These are phyloP conservation scores for Ecliptopera silaceata DNA, from an alignment of 2,888 invertebrate genomes.

Conservation along the genomic window DNA sequence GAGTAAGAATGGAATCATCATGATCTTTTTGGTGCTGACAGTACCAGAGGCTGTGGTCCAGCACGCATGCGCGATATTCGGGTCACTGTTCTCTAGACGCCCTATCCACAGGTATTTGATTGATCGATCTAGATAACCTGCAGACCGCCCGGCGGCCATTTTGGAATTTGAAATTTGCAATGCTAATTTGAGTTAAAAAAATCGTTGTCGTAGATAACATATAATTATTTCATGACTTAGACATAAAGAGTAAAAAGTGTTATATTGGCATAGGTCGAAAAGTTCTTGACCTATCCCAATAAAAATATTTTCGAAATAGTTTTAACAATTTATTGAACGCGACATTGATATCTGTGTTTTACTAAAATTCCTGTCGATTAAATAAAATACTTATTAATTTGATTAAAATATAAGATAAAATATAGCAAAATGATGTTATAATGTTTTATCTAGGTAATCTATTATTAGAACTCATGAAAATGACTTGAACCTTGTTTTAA, in stretches of 20 bases:
- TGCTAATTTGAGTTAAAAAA: neutral
- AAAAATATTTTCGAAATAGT: neutral
- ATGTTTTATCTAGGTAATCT: too few species aligned
- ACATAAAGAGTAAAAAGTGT: too few species aligned
- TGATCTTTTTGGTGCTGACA: neutral
- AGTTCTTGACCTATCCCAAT: neutral
- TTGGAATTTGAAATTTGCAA: constrained; percentile 1
- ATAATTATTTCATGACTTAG: too few species aligned
- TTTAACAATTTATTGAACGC: too few species aligned
- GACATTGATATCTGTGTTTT: too few species aligned
- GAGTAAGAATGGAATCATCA: too few species aligned
- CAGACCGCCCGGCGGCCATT: constrained; percentile 14
- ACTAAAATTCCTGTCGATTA: too few species aligned
- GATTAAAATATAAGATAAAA: too few species aligned
- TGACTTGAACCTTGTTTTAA: too few species aligned
- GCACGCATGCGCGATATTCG: constrained; percentile 19
- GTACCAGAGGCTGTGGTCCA: constrained; percentile 17
- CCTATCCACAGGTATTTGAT: constrained; percentile 30
- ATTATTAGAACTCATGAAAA: too few species aligned
- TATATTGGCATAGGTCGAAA: neutral
- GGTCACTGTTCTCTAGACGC: constrained; percentile 27
- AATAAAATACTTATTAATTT: too few species aligned
- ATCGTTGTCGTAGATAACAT: neutral
- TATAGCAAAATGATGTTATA: too few species aligned
- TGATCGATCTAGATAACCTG: constrained; percentile 24